These are phyloP conservation scores for Drosophila ohnishii DNA, from an alignment of 1,140 invertebrate species.

Conservation along the genomic window DNA sequence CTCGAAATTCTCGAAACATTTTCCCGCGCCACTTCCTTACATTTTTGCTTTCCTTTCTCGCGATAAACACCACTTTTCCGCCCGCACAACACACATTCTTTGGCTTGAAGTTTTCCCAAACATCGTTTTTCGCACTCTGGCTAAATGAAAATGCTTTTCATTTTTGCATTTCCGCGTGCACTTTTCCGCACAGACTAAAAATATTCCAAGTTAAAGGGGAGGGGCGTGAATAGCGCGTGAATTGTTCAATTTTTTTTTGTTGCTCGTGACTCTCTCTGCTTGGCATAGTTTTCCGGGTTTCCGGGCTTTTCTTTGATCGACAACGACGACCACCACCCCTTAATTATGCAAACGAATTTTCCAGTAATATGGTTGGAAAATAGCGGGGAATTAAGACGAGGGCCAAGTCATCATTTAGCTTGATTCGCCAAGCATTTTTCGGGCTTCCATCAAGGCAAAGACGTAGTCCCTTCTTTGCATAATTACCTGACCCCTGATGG, in stretches of 20 bases:
- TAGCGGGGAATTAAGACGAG: constrained; percentile 7
- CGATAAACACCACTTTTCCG: neutral
- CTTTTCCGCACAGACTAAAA: constrained; percentile 27
- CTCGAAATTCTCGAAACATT: constrained; percentile 2
- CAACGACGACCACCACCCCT: constrained; percentile 6
- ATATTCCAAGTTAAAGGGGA: constrained; percentile 4
- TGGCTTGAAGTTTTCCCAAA: constrained; percentile 18
- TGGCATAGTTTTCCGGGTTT: constrained; percentile 44
- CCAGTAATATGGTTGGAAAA: constrained; percentile 23
- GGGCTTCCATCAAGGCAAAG: constrained; percentile 41
- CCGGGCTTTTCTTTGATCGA: constrained; percentile 43
- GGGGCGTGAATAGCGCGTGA: constrained; percentile 33
- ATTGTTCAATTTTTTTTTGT: constrained; percentile 24
- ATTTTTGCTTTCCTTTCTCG: neutral
- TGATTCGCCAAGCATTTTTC: constrained; percentile 33
- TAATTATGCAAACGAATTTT: constrained; percentile 44
- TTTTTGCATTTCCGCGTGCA: constrained; percentile 45
- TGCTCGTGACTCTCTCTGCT: constrained; percentile 12
- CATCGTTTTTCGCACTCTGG: constrained; percentile 39
- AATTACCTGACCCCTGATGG: constrained; percentile 51
- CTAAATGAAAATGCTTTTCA: constrained; percentile 48
- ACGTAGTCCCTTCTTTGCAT: constrained; percentile 48
- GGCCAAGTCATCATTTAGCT: constrained; percentile 35
- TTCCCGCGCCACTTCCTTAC: neutral
- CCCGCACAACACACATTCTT: constrained; percentile 18